Evolutionary conservation across 2,888 invertebrate species (phyloP).

Genomic region (Clitarchus hookeri): DNA sequence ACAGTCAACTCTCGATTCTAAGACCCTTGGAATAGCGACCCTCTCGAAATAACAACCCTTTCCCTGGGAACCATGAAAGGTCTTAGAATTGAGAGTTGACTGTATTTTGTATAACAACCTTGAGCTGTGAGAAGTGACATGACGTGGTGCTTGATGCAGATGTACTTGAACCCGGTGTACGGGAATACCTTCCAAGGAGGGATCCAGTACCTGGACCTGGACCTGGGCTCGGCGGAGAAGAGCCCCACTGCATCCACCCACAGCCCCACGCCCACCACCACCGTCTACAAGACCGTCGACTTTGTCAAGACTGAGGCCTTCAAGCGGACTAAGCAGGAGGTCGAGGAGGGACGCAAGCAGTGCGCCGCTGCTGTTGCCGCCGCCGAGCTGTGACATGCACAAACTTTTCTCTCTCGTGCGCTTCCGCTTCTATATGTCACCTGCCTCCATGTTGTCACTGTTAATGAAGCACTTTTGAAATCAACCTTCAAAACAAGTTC

Average conservation of each 20-base stretch:
- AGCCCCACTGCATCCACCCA: slow-evolving; percentile 46
- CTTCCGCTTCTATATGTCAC: not conserved
- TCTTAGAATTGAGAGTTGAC: not conserved
- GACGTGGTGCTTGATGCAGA: slow-evolving; percentile 49
- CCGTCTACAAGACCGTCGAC: slow-evolving; percentile 91
- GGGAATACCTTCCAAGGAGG: slow-evolving; percentile 43
- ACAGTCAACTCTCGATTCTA: too few relatives aligned
- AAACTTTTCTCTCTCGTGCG: too few relatives aligned
- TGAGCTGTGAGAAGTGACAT: slow-evolving; percentile 29
- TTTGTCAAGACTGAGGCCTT: slow-evolving; percentile 93
- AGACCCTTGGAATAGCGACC: too few relatives aligned
- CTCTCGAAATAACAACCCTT: too few relatives aligned
- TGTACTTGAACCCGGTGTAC: slow-evolving; percentile 50
- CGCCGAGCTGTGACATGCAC: slow-evolving; percentile 30
- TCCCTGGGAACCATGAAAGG: too few relatives aligned
- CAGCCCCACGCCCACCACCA: slow-evolving; percentile 46
- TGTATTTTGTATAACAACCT: not conserved
- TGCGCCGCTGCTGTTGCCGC: slow-evolving; percentile 47
- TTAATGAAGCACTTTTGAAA: too few relatives aligned
- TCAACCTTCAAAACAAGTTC: too few relatives aligned
- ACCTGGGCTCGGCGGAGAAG: slow-evolving; percentile 63
- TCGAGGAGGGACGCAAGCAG: slow-evolving; percentile 68
- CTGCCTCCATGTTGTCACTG: not conserved
- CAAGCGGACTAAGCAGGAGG: slow-evolving; percentile 80
- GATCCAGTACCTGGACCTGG: slow-evolving; percentile 86